Percentiles rank a stretch among this genome's conserved stretches.
phyloP scores from a whole-genome alignment of 2,797 vertebrate genomes.

The Brachymystax lenok region DNA sequence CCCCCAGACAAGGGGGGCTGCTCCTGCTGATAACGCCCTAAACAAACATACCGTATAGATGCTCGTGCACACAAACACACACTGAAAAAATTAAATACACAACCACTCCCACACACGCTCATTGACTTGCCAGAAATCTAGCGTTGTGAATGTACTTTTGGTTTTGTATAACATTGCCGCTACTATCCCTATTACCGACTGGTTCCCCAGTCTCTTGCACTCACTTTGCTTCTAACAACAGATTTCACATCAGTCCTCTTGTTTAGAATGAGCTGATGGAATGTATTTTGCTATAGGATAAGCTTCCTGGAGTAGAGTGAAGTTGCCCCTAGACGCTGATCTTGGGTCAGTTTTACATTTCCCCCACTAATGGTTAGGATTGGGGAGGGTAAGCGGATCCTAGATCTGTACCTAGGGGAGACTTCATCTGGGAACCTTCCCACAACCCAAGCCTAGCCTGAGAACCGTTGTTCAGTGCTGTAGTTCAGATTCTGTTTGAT shows the following conservation, averaged over 20 bases:
- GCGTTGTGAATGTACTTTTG: conserved; percentile 41
- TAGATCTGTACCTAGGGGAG: no score
- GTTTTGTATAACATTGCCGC: conserved; percentile 1
- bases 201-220: background rate
- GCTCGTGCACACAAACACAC: conserved; percentile 2
- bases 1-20: conserved; percentile 70
- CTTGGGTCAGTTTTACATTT: no score
- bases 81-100: background rate
- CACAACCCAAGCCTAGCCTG: background rate
- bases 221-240: background rate
- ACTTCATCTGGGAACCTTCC: background rate
- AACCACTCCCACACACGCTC: background rate
- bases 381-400: no score
- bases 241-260: background rate
- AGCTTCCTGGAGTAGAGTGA: background rate
- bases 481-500: background rate
- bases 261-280: background rate
- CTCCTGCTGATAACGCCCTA: conserved; percentile 74
- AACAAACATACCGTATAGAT: conserved; percentile 1
- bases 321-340: no score
- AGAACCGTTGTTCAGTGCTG: background rate
- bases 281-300: background rate
- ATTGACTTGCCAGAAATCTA: conserved; percentile 13
- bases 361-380: no score
- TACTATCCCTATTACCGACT: background rate